Conservation (phyloP, 1,140 invertebrate species). For the Rhopalosiphum padi region DNA sequence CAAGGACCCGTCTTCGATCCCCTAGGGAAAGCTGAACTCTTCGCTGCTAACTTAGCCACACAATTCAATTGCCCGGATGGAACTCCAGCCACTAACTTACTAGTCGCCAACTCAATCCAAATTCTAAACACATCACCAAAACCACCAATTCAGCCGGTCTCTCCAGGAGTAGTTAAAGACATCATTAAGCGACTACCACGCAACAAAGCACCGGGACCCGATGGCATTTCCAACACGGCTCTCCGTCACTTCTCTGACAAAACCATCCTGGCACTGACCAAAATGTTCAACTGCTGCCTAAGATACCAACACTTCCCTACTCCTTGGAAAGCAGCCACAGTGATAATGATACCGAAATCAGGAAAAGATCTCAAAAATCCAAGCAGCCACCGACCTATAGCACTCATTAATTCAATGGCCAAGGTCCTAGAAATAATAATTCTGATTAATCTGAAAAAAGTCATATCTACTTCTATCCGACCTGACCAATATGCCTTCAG, state of each 20-base stretch:
- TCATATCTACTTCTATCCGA: slow-evolving; percentile 41
- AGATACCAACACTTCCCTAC: neutral
- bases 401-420: neutral
- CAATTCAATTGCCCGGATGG: neutral
- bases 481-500: slow-evolving; percentile 63
- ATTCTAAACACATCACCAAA: neutral
- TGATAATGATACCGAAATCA: slow-evolving; percentile 62
- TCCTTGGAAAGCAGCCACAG: slow-evolving; percentile 63
- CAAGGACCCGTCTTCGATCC: neutral
- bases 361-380: slow-evolving; percentile 60
- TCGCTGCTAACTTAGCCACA: neutral
- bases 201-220: neutral
- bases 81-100: neutral
- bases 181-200: neutral
- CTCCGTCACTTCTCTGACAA: neutral
- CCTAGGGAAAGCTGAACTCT: neutral
- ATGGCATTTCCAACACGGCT: neutral
- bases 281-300: neutral
- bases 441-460: neutral
- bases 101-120: neutral
- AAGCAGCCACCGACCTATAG: slow-evolving; percentile 53
- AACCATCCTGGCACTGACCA: neutral
- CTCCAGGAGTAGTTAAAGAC: neutral
- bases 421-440: slow-evolving; percentile 32
- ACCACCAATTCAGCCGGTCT: neutral